A percentile compares a stretch with the other conserved stretches of the same genome.
phyloP scores from a whole-genome alignment of 2,113 vertebrate genomes.

The Thomomys bottae region DNA sequence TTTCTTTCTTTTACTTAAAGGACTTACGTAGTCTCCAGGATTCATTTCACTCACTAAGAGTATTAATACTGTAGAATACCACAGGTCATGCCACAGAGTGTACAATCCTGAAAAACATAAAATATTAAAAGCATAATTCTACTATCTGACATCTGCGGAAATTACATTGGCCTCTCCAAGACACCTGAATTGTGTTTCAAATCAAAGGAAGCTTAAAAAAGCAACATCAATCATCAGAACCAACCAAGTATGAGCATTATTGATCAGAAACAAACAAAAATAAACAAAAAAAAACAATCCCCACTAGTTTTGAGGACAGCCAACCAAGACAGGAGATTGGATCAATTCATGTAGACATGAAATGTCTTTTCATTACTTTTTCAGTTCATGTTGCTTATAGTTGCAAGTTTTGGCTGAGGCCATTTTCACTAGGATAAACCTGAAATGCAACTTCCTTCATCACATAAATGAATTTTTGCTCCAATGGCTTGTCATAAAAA shows the following conservation, averaged over 20 bases:
- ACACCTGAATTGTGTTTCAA: constrained; percentile 31
- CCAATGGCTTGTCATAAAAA: background rate
- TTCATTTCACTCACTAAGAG: background rate
- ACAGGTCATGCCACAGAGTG: background rate
- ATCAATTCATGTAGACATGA: background rate
- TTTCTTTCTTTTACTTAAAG: constrained; percentile 6
- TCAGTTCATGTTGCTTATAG: background rate
- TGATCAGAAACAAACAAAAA: constrained; percentile 8
- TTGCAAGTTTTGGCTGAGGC: background rate
- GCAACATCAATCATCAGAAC: constrained; percentile 48
- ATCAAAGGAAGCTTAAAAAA: constrained; percentile 15
- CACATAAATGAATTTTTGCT: background rate
- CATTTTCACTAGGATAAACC: background rate
- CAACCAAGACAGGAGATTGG: constrained; percentile 4
- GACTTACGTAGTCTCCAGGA: background rate
- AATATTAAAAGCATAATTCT: constrained; percentile 71
- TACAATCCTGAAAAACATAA: constrained; percentile 46
- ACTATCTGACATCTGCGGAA: constrained; percentile 61
- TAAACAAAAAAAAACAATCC: background rate
- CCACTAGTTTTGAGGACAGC: background rate
- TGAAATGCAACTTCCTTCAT: background rate
- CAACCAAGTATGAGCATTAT: constrained; percentile 60
- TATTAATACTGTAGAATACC: background rate
- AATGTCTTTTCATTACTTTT: background rate
- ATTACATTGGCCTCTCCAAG: constrained; percentile 55